Percentiles rank a stretch among this genome's conserved stretches.
Evolutionary conservation across 2,113 vertebrate genomes (phyloP).

Genomic region (Perca fluviatilis): DNA sequence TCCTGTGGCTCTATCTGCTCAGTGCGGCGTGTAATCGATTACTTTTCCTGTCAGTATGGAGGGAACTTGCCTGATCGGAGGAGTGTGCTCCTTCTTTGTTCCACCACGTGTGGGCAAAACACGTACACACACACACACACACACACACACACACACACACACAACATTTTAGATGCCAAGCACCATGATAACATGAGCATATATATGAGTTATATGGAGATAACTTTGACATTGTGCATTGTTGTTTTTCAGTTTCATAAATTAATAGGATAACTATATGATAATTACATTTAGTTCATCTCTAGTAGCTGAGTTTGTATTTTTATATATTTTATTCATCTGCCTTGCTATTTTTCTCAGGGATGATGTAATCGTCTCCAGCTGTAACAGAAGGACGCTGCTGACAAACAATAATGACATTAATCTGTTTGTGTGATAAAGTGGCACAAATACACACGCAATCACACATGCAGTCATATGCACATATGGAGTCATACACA

Average conservation of each 20-base stretch:
- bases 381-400: constrained; percentile 56
- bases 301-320: constrained; percentile 19
- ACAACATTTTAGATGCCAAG: constrained; percentile 19
- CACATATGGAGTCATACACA: constrained; percentile 19
- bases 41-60: constrained; percentile 73
- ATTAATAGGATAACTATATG: neutral
- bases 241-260: constrained; percentile 12
- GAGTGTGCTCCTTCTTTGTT: constrained; percentile 65
- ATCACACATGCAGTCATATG: constrained; percentile 3
- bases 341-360: constrained; percentile 1
- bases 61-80: constrained; percentile 50
- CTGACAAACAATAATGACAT: constrained; percentile 66
- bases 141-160: constrained; percentile 14
- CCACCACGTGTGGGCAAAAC: constrained; percentile 57
- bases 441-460: constrained; percentile 48
- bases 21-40: constrained; percentile 79
- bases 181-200: constrained; percentile 17
- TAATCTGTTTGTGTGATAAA: constrained; percentile 68
- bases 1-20: constrained; percentile 69
- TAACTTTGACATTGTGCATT: neutral
- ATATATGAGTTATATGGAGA: constrained; percentile 2
- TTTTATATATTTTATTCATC: neutral
- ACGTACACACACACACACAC: constrained; percentile 26
- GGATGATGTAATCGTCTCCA: constrained; percentile 52
- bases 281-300: constrained; percentile 1